Conservation (phyloP, 1,140 invertebrate genomes). For the Ceratosolen fusciceps region DNA sequence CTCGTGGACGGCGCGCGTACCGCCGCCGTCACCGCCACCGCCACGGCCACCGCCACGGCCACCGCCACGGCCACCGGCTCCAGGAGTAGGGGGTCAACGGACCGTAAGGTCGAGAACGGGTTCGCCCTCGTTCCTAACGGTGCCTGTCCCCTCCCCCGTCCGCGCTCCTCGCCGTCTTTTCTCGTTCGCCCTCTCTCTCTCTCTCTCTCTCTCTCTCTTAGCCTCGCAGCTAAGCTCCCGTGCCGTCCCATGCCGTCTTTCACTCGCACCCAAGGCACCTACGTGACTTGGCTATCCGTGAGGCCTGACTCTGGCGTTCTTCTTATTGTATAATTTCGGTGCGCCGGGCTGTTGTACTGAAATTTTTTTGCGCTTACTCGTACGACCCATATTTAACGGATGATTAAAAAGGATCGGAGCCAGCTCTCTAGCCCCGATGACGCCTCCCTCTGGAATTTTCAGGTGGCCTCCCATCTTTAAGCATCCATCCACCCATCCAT, state of each 20-base stretch:
- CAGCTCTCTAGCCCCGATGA: no score
- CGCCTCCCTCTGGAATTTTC: not conserved
- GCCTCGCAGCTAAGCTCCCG: not conserved
- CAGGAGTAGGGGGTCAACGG: conserved; percentile 21
- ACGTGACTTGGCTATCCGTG: not conserved
- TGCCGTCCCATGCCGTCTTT: not conserved
- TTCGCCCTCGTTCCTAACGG: conserved; percentile 37
- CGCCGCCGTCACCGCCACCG: no score
- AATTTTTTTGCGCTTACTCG: not conserved
- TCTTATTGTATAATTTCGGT: not conserved
- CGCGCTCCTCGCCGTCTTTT: not conserved
- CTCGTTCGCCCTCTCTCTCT: not conserved
- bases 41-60: no score
- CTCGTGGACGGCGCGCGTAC: not conserved
- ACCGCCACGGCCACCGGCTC: no score
- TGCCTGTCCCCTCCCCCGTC: not conserved
- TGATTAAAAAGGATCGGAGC: not conserved
- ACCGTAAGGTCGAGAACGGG: conserved; percentile 39
- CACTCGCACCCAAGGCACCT: not conserved
- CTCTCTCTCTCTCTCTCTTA: not conserved
- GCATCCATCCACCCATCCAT: no score
- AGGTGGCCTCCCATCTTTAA: not conserved
- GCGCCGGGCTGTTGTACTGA: no score
- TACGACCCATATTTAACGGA: not conserved
- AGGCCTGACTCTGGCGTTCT: not conserved